These are phyloP conservation scores for Priocnemis perturbator DNA, from an alignment of 2,888 invertebrate genomes.

Conservation along the genomic window DNA sequence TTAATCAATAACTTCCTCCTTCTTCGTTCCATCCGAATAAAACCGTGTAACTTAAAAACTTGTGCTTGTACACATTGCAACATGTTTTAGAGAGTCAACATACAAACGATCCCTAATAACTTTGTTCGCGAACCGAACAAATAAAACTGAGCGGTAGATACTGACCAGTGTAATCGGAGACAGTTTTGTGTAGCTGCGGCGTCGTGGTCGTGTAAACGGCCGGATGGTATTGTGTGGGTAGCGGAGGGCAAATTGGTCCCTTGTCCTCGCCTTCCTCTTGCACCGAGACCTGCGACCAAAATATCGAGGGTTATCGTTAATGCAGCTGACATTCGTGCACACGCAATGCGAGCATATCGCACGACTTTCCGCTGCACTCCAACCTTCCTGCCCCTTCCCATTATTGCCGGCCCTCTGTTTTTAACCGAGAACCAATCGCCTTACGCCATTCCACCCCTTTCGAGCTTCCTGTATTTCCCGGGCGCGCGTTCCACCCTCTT, in stretches of 20 bases:
- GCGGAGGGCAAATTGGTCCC: constrained; percentile 74
- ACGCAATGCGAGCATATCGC: constrained; percentile 41
- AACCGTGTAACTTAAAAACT: too few species aligned
- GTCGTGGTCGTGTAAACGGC: constrained; percentile 67
- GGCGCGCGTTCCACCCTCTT: not conserved
- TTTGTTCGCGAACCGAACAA: too few species aligned
- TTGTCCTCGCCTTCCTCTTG: constrained; percentile 69
- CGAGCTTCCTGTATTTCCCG: not conserved
- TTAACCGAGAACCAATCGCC: too few species aligned
- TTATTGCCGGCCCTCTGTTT: too few species aligned
- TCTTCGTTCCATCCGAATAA: too few species aligned
- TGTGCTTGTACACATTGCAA: too few species aligned
- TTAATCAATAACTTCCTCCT: too few species aligned
- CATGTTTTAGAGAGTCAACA: too few species aligned
- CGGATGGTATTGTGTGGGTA: constrained; percentile 71
- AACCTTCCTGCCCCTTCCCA: not conserved
- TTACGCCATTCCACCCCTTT: not conserved
- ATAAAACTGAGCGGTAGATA: too few species aligned
- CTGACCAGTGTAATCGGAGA: constrained; percentile 68
- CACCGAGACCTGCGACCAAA: constrained; percentile 68
- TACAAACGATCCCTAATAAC: too few species aligned
- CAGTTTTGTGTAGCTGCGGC: constrained; percentile 70
- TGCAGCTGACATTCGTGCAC: constrained; percentile 68
- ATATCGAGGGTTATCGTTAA: constrained; percentile 67
- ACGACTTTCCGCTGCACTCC: constrained; percentile 9